Evolutionary conservation across 2,888 invertebrate species (phyloP).

Genomic region (Agrotis ipsilon): DNA sequence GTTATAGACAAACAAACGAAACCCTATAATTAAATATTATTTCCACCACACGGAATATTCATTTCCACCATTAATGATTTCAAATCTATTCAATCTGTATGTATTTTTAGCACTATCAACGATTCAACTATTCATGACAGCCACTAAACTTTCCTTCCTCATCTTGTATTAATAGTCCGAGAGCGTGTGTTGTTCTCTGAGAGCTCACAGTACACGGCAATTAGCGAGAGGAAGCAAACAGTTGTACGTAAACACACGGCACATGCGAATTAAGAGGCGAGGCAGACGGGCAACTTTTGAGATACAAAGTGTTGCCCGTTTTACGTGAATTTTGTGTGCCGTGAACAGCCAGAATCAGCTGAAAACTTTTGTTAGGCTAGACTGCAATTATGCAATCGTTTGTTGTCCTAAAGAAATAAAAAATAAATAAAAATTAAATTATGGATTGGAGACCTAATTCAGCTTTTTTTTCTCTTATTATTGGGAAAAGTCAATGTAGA

Average conservation of each 20-base stretch:
- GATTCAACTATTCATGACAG: conserved; percentile 11
- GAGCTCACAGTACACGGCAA: conserved; percentile 45
- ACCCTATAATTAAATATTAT: no score
- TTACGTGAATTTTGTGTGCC: no score
- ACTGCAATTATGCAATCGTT: no score
- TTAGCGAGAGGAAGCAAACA: conserved; percentile 59
- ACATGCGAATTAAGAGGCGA: conserved; percentile 32
- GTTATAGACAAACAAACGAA: no score
- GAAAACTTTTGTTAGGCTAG: no score
- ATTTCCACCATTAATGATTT: neutral
- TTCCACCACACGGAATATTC: no score
- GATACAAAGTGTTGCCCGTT: neutral
- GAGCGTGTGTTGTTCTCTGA: conserved; percentile 11
- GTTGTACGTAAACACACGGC: conserved; percentile 50
- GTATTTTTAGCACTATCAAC: neutral
- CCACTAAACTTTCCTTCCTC: conserved; percentile 13
- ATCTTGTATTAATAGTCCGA: conserved; percentile 23
- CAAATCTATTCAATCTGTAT: neutral
- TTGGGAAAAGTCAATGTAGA: no score
- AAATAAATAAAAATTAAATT: no score
- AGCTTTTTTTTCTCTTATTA: no score
- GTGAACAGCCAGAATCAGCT: no score
- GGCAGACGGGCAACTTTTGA: conserved; percentile 25
- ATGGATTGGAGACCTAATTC: no score
- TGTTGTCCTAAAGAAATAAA: no score